These are phyloP conservation scores for Cyclargus thomasi DNA, from an alignment of 1,140 invertebrate genomes.

Conservation along the genomic window DNA sequence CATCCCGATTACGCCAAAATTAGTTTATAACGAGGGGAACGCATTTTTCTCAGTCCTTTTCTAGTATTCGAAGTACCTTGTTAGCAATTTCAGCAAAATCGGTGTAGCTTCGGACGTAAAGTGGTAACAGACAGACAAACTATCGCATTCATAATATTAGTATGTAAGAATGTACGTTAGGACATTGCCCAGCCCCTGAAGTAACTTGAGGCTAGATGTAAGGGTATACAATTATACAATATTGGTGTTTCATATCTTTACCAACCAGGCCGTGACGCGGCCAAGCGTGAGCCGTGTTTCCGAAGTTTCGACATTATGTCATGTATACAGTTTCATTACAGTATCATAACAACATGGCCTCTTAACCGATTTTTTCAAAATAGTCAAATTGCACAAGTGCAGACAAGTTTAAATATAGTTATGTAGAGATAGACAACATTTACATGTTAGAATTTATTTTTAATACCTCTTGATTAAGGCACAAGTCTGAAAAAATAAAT, in stretches of 20 bases:
- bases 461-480: too few species aligned
- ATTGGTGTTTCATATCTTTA: slow-evolving; percentile 14
- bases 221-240: slow-evolving; percentile 17
- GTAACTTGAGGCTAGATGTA: neutral
- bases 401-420: neutral
- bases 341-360: neutral
- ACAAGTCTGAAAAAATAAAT: too few species aligned
- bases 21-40: too few species aligned
- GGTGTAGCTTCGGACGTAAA: too few species aligned
- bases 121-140: too few species aligned
- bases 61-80: too few species aligned
- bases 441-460: too few species aligned
- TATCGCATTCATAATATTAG: too few species aligned
- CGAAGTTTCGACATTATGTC: neutral
- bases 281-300: neutral
- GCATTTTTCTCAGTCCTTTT: too few species aligned
- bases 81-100: too few species aligned
- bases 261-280: slow-evolving; percentile 8
- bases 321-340: neutral
- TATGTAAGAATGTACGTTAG: neutral
- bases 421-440: neutral
- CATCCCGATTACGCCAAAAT: too few species aligned
- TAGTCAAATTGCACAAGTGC: neutral
- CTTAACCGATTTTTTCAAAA: neutral
- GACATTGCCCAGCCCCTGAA: neutral